Conservation (phyloP, 2,113 vertebrate species). For the Coreoperca whiteheadi region DNA sequence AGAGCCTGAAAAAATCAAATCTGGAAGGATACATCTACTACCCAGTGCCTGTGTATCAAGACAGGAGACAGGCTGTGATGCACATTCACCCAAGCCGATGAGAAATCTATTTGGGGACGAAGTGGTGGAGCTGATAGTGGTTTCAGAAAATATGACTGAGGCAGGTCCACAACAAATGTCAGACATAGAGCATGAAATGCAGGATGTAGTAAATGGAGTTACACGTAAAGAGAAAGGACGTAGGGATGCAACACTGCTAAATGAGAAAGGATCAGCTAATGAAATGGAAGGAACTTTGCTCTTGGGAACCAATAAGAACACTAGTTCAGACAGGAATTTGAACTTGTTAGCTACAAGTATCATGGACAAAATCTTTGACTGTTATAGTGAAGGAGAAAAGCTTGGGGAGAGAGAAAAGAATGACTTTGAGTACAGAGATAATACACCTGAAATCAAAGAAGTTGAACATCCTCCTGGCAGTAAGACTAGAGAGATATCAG, state of each 20-base stretch:
- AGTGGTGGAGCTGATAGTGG: neutral
- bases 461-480: neutral
- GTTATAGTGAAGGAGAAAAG: neutral
- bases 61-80: constrained; percentile 11
- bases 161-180: neutral
- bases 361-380: neutral
- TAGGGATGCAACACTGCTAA: neutral
- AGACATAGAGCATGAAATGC: neutral
- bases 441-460: neutral
- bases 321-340: neutral
- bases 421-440: neutral
- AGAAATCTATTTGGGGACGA: neutral
- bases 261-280: neutral
- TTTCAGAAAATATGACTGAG: neutral
- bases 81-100: neutral
- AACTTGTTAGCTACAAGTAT: neutral
- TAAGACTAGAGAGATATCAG: neutral
- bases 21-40: neutral
- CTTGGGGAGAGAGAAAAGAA: neutral
- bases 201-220: neutral
- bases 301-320: neutral
- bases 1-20: constrained; percentile 1
- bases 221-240: neutral
- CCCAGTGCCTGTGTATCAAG: neutral
- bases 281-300: neutral